A percentile compares a stretch with the other conserved stretches of the same genome.
Conservation (phyloP, 2,797 vertebrate species). For the Odontamblyopus rebecca region DNA sequence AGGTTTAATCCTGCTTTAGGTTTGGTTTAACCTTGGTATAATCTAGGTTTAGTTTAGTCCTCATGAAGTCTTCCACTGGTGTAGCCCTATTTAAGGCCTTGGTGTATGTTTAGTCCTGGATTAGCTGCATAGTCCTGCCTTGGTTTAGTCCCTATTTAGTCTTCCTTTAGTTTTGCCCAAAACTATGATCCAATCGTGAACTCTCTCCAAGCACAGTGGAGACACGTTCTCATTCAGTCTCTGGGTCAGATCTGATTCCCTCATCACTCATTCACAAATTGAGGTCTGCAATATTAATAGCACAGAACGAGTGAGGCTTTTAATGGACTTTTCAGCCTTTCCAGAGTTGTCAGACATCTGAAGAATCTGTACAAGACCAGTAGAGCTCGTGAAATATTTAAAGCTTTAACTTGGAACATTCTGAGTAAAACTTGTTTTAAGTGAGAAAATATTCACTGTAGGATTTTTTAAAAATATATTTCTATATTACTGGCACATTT, state of each 20-base stretch:
- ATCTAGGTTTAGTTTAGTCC: too few relatives aligned
- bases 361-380: conserved; percentile 5
- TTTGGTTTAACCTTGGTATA: too few relatives aligned
- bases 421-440: conserved; percentile 11
- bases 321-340: conserved; percentile 58
- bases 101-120: too few relatives aligned
- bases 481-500: background rate
- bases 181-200: background rate
- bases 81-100: too few relatives aligned
- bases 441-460: background rate
- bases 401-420: conserved; percentile 4
- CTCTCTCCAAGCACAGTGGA: conserved; percentile 37
- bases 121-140: too few relatives aligned
- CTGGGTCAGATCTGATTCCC: conserved; percentile 70
- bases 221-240: conserved; percentile 69
- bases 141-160: too few relatives aligned
- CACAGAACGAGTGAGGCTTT: conserved; percentile 60
- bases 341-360: conserved; percentile 28
- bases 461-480: background rate
- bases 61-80: too few relatives aligned
- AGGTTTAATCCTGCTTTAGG: too few relatives aligned
- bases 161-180: background rate
- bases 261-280: conserved; percentile 74
- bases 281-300: conserved; percentile 77
- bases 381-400: conserved; percentile 25